Evolutionary conservation across 1,140 invertebrate genomes (phyloP).

Genomic region (Bursaphelenchus mucronatus): DNA sequence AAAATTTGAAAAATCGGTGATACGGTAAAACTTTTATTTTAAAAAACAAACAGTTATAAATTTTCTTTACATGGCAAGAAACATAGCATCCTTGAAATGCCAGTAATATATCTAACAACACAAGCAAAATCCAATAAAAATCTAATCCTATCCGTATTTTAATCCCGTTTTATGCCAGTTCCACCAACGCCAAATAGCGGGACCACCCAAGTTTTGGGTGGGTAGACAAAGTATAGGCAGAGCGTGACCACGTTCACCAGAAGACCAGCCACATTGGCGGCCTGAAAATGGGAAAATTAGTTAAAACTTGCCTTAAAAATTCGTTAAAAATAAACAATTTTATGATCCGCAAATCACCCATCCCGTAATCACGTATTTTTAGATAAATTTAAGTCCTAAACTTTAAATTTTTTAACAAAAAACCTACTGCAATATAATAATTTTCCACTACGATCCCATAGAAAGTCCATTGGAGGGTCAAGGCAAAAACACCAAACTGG

Average conservation of each 20-base stretch:
- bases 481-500: conserved; percentile 55
- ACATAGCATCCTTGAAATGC: too few relatives aligned
- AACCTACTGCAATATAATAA: conserved; percentile 50
- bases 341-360: too few relatives aligned
- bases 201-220: conserved; percentile 58
- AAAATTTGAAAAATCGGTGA: too few relatives aligned
- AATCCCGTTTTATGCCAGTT: conserved; percentile 31
- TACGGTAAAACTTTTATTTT: too few relatives aligned
- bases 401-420: conserved; percentile 8
- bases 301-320: too few relatives aligned
- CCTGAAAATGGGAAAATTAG: conserved; percentile 30
- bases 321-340: too few relatives aligned
- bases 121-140: too few relatives aligned
- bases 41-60: too few relatives aligned
- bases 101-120: too few relatives aligned
- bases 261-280: conserved; percentile 57
- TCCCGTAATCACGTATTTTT: not conserved
- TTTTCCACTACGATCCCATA: conserved; percentile 51
- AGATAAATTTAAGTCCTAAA: conserved; percentile 1
- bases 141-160: conserved; percentile 35
- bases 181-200: conserved; percentile 50
- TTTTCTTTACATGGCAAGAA: too few relatives aligned
- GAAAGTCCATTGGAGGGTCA: conserved; percentile 52
- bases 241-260: conserved; percentile 51
- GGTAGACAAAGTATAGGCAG: conserved; percentile 52